Base-by-base conservation (phyloP, 2,113 vertebrate genomes). In the Esox niger region DNA sequence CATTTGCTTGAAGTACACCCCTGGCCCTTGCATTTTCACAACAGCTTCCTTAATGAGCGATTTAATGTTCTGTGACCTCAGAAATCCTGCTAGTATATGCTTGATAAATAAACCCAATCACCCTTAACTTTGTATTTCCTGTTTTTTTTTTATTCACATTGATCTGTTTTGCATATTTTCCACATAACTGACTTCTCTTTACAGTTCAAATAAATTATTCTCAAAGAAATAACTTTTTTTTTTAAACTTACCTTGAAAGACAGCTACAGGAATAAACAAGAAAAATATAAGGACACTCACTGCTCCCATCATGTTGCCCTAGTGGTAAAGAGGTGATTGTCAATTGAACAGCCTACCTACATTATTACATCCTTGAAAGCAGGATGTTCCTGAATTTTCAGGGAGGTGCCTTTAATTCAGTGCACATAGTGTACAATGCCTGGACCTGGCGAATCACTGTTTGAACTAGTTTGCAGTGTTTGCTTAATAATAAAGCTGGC, bases 311-410 rank as follows among this genome's bases (percentile, higher is more conserved):
- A 86, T 88, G 75, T 63, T 81, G 76, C 70, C 6, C 15, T 27
- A 30, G 52, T 62, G 72, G 63, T 69, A 71, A 69, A 73, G 55
- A 56, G 23, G 57, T 46, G 30, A 1, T 38, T 29, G 35, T 79
- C 74, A 78, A 68, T 64, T 58, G 54, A 25, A 33, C 33, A 67
- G 62, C 49, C 43, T 33, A 4, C 9, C 63, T 63, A 78, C 47
- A 43, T 38, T 23, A 9, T 69, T 63, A 84, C 79, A 88, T 89
- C 89, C 87, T 89, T 80, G 71, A 83, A 43, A 78, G 75, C 80
- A 90, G 89, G 89, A 91, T 88, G 76, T 87, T 55, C 21, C 9
- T 32, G 57, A 71, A 2, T 13, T 62, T 60, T 59, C 21, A 63
- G 68, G 62, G 70, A 68, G 84, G 84, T 68, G 78, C 43, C 61